Percentiles rank a stretch among this genome's conserved stretches.
Conservation (phyloP, 1,140 invertebrate species). For the Plodia interpunctella region DNA sequence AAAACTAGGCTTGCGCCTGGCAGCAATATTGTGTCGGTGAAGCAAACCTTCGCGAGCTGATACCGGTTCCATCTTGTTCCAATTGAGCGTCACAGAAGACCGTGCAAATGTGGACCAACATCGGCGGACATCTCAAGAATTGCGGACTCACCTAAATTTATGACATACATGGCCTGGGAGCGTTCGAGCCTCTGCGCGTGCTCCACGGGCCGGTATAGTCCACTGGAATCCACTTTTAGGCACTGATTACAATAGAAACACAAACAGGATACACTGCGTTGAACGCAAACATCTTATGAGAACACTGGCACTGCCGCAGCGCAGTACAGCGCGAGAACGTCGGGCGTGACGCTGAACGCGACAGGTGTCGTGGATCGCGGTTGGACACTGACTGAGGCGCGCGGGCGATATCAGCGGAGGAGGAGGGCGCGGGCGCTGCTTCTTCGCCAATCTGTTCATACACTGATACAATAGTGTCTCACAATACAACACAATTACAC, state of each 20-base stretch:
- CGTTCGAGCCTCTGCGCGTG: slow-evolving; percentile 68
- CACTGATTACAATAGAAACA: slow-evolving; percentile 56
- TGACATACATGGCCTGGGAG: slow-evolving; percentile 75
- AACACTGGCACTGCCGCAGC: slow-evolving; percentile 51
- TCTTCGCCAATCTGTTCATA: slow-evolving; percentile 9
- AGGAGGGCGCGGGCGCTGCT: slow-evolving; percentile 17
- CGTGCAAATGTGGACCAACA: slow-evolving; percentile 43
- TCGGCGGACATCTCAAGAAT: slow-evolving; percentile 33
- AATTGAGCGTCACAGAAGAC: slow-evolving; percentile 41
- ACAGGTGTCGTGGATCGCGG: slow-evolving; percentile 42
- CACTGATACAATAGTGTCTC: neutral
- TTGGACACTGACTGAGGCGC: slow-evolving; percentile 47
- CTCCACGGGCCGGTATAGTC: slow-evolving; percentile 70
- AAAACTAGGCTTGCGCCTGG: slow-evolving; percentile 32
- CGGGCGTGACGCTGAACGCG: slow-evolving; percentile 24
- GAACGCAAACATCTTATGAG: slow-evolving; percentile 59
- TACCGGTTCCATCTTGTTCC: slow-evolving; percentile 62
- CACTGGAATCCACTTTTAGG: slow-evolving; percentile 68
- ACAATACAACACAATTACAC: neutral
- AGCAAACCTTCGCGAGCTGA: slow-evolving; percentile 28
- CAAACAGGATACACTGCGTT: slow-evolving; percentile 57
- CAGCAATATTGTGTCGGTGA: slow-evolving; percentile 25
- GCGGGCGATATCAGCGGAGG: slow-evolving; percentile 13
- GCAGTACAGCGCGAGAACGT: slow-evolving; percentile 36
- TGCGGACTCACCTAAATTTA: slow-evolving; percentile 70